Evolutionary conservation across 2,888 invertebrate genomes (phyloP), one percentile per base, ranked within the genome.

Genomic region (Pomacea canaliculata): DNA sequence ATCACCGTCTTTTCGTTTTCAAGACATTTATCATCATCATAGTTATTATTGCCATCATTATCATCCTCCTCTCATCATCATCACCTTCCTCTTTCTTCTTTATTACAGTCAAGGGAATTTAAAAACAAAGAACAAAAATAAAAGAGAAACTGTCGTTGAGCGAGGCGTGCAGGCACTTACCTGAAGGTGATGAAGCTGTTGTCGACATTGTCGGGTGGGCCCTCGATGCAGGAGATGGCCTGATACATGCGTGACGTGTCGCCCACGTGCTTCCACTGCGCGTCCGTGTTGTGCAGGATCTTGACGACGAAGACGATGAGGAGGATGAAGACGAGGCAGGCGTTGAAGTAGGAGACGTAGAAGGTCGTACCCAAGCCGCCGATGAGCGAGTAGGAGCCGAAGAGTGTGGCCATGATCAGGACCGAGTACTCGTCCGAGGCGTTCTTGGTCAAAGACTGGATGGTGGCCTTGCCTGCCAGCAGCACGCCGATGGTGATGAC

Each of bases 361-460:
- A 89, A 88, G 68, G 89, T 89, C 65, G 88, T 88, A 48, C 88
- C 88, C n/a, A 89, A 83, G n/a, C 89, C 89, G 18, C 89, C 89
- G 70, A 89, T 87, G 70, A 89, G 80, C 37, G 88, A 88, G 80
- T 89, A 89, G 51, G 87, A 86, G 12, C 89, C 89, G 76, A 88
- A 88, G 63, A 89, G 81, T 37, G 85, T 85, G 19, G 88, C 87
- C 86, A 89, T 87, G 62, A 87, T 84, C n/a, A 88, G 79, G 18
- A 87, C 81, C 10, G 85, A 84, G 75, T 86, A 87, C 77, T 88
- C 87, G 72, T 87, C 87, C n/a, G 86, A 87, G 62, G 87, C 85
- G 72, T 85, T 83, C 76, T 85, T 85, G 16, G 87, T 86, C 48
- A 88, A 82, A 10, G 86, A 86, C 76, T 87, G 86, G 75, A 88